Conservation (phyloP, 1,140 invertebrate species). For the Colletes gigas region DNA sequence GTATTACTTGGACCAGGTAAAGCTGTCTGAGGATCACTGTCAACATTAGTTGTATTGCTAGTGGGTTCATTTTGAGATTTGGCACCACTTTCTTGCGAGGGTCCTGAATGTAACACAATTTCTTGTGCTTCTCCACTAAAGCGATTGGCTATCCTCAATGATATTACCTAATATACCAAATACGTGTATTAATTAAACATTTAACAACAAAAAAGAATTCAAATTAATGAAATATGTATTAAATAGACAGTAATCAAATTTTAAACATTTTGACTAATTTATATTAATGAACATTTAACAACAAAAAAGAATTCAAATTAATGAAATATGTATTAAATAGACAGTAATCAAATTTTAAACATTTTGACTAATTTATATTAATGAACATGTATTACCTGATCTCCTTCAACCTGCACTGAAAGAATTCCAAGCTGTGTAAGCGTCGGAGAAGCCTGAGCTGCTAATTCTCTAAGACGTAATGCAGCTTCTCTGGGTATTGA, state of each 20-base stretch:
- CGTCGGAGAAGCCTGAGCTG: conserved; percentile 92
- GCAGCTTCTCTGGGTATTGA: conserved; percentile 97
- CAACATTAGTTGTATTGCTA: conserved; percentile 66
- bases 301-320: conserved; percentile 11
- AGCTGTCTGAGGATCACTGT: conserved; percentile 70
- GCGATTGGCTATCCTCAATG: conserved; percentile 90
- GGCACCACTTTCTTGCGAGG: conserved; percentile 76
- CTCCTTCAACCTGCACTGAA: conserved; percentile 97
- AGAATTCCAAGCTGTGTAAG: conserved; percentile 95
- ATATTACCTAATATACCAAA: conserved; percentile 85
- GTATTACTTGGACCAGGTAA: conserved; percentile 78
- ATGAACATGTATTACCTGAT: conserved; percentile 85
- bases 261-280: neutral
- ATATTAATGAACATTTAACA: conserved; percentile 12
- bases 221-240: neutral
- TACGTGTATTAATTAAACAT: neutral
- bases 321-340: neutral
- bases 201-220: conserved; percentile 9
- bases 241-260: neutral
- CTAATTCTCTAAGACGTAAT: conserved; percentile 92
- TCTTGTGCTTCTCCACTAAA: conserved; percentile 88
- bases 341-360: neutral
- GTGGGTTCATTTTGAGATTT: conserved; percentile 74
- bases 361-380: neutral
- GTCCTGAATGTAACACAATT: conserved; percentile 86